phyloP scores from a whole-genome alignment of 2,113 vertebrate genomes.

The Baryphthengus martii region DNA sequence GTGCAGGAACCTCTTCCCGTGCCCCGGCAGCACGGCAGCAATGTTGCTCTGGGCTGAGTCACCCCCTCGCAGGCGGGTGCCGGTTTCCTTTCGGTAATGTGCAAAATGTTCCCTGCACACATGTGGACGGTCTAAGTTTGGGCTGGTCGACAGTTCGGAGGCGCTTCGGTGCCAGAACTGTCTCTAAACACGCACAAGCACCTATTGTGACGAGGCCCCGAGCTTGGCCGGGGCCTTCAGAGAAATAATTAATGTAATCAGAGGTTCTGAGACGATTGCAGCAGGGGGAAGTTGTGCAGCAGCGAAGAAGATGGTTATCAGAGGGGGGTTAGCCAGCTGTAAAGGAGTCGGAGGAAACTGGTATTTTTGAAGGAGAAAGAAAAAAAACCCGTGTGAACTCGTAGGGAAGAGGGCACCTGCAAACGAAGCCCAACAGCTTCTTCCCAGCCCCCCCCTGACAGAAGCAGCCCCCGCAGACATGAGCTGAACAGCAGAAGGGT shows the following conservation, averaged over 20 bases:
- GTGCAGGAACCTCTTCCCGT: not conserved
- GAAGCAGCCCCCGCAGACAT: not conserved
- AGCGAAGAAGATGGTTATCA: not conserved
- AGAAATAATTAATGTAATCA: not conserved
- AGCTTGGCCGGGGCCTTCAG: not conserved
- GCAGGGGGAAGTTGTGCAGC: not conserved
- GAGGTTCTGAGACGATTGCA: not conserved
- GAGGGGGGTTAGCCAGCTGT: not conserved
- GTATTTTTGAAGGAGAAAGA: not conserved
- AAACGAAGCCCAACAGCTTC: not conserved
- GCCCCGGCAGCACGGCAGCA: not conserved
- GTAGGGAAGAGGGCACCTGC: not conserved
- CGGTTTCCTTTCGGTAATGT: slow-evolving; percentile 14
- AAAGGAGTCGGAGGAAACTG: not conserved
- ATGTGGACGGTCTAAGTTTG: not conserved
- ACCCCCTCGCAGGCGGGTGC: not conserved
- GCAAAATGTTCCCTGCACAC: slow-evolving; percentile 49
- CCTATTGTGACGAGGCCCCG: not conserved
- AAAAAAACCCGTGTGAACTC: not conserved
- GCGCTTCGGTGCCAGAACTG: not conserved
- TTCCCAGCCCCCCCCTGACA: not conserved
- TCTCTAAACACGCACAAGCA: not conserved
- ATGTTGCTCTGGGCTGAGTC: not conserved
- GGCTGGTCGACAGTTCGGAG: not conserved
- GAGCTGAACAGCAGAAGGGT: not conserved